Base-by-base conservation (phyloP, 2,113 vertebrate species). In the Ursus arctos region DNA sequence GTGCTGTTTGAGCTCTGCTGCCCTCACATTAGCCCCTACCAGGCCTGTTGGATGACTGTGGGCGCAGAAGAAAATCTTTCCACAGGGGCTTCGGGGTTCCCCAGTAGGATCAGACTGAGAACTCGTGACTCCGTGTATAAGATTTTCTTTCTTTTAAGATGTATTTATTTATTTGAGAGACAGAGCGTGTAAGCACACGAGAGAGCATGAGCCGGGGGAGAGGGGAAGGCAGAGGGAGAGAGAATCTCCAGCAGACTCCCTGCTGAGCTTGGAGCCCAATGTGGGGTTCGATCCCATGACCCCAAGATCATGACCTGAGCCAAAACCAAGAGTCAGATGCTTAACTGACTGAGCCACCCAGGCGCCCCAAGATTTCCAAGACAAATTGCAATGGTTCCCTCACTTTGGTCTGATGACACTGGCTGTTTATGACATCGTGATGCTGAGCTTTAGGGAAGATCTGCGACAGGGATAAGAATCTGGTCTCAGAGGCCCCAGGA, bases 401-500 rank as follows among this genome's bases (percentile, higher is more conserved):
- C 28, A 47, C 36, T 95, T 91, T 36, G 72, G 22, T 84, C 31
- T 71, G 65, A 59, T 86, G n/a, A n/a, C n/a, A 26, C 57, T 82
- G 84, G 18, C 22, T 82, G 22, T 72, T 91, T 84, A 57, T 69
- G 21, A 79, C 43, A 90, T 76, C n/a, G 71, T 74, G 16, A 53
- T 80, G 61, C 76, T 59, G n/a, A 55, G 57, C 76, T 59, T 80
- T 81, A 84, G n/a, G 61, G 80, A 92, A 55, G 91, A 91, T 31
- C 26, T 13, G 3, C 89, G 43, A 80, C 24, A 90, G 40, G 88
- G 61, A 77, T 85, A 96, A 94, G 91, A 94, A 90, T 92, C 86
- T 96, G 61, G 43, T 79, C 55, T 93, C 59, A 31, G 91, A 86
- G 77, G 47, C 40, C 67, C n/a, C 33, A 86, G 55, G 67, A 59